Percentiles rank a stretch among this genome's conserved stretches.
phyloP scores from a whole-genome alignment of 1,140 invertebrate species.

The Hycleus cichorii region DNA sequence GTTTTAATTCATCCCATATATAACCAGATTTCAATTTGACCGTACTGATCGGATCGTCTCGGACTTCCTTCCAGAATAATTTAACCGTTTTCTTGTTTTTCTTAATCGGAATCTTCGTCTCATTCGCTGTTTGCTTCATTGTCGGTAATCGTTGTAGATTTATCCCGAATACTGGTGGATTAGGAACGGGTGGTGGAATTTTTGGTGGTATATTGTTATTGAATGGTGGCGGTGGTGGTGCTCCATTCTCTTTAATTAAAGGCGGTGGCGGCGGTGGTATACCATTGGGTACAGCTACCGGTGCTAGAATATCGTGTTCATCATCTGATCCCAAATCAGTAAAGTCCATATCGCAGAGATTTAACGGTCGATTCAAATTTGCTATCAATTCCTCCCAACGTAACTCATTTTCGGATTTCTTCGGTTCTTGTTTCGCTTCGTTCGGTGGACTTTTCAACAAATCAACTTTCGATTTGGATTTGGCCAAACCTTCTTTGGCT shows the following conservation, averaged over 20 bases:
- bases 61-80: constrained; percentile 96
- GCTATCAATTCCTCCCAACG: constrained; percentile 90
- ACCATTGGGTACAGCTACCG: constrained; percentile 51
- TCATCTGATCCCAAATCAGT: constrained; percentile 83
- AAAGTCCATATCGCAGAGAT: constrained; percentile 94
- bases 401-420: constrained; percentile 87
- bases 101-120: constrained; percentile 49
- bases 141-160: constrained; percentile 43
- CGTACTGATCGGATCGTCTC: constrained; percentile 72
- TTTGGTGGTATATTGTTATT: constrained; percentile 19
- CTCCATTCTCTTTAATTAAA: constrained; percentile 39
- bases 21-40: constrained; percentile 61
- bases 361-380: constrained; percentile 71
- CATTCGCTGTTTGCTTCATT: constrained; percentile 33
- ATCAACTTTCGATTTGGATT: constrained; percentile 71
- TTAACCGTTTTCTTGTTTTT: constrained; percentile 98
- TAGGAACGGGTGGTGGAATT: constrained; percentile 43
- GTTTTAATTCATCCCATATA: constrained; percentile 91
- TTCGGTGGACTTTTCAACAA: constrained; percentile 59
- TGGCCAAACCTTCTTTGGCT: constrained; percentile 84
- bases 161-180: constrained; percentile 29
- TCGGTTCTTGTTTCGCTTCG: constrained; percentile 60
- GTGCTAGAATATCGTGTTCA: constrained; percentile 58
- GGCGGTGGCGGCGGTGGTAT: constrained; percentile 68
- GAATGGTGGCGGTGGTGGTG: constrained; percentile 42